A percentile compares a stretch with the other conserved stretches of the same genome.
Conservation (phyloP, 1,140 invertebrate genomes). For the Heterodera carotae region DNA sequence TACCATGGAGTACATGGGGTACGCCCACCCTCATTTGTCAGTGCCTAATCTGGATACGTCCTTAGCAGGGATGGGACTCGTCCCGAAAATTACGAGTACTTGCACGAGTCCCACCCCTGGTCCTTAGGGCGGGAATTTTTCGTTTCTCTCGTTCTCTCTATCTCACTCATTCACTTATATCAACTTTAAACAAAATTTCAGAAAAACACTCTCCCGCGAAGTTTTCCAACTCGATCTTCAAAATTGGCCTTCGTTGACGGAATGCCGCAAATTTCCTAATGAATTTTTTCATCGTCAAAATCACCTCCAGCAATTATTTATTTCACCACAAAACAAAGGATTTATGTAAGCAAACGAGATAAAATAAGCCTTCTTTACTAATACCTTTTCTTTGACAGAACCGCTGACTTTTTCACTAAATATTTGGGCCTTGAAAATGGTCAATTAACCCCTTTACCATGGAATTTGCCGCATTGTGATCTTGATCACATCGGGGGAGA, state of each 20-base stretch:
- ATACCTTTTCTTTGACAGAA: slow-evolving; percentile 2
- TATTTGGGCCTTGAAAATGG: slow-evolving; percentile 26
- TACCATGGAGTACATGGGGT: too few relatives aligned
- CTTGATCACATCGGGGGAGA: background rate
- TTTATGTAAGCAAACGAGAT: slow-evolving; percentile 35
- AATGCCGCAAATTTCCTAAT: slow-evolving; percentile 12
- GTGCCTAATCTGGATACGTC: too few relatives aligned
- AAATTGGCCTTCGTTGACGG: slow-evolving; percentile 28
- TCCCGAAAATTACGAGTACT: too few relatives aligned
- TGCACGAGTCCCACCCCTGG: too few relatives aligned
- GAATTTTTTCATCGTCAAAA: background rate
- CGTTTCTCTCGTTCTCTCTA: too few relatives aligned
- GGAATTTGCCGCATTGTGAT: slow-evolving; percentile 25
- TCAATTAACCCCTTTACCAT: slow-evolving; percentile 34
- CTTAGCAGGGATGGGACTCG: too few relatives aligned
- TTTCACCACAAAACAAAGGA: slow-evolving; percentile 36
- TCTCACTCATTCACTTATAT: background rate
- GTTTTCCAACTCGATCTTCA: background rate
- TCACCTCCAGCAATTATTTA: slow-evolving; percentile 20
- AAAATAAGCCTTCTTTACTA: background rate
- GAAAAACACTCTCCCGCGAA: background rate
- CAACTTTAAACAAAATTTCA: slow-evolving; percentile 1
- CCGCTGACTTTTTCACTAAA: slow-evolving; percentile 33
- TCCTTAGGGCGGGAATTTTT: too few relatives aligned
- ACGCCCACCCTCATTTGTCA: too few relatives aligned